A percentile compares a stretch with the other conserved stretches of the same genome.
These are phyloP conservation scores for Geophilus truncorum DNA, from an alignment of 2,888 invertebrate species.

Conservation along the genomic window DNA sequence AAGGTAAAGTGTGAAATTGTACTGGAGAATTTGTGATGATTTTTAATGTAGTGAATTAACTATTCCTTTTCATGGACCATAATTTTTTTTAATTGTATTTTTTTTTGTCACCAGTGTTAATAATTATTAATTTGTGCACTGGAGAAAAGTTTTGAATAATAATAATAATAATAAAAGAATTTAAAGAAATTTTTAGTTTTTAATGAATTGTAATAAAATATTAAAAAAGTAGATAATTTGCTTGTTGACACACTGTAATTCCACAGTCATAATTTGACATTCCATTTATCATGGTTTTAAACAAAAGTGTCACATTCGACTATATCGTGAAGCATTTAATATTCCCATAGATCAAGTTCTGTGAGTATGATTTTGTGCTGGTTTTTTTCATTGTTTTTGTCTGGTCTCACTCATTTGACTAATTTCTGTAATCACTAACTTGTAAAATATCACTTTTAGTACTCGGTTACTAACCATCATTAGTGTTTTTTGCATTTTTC, in stretches of 20 bases:
- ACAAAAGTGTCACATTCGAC: no score
- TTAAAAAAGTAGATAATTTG: no score
- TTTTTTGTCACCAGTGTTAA: neutral
- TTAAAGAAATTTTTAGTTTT: no score
- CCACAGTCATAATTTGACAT: no score
- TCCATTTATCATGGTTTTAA: no score
- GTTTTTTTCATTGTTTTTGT: neutral
- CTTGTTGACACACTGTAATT: no score
- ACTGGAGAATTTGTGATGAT: neutral
- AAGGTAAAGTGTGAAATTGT: neutral
- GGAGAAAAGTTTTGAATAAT: neutral
- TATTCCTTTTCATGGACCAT: slow-evolving; percentile 3
- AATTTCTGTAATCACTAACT: neutral
- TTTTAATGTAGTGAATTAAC: neutral
- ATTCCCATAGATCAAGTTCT: no score
- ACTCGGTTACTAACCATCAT: no score
- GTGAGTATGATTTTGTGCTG: neutral
- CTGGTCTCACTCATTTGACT: neutral
- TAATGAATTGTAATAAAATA: no score
- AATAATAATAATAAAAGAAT: neutral
- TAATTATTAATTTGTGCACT: neutral
- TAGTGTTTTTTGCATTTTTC: no score
- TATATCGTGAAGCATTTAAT: no score
- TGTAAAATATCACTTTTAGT: no score
- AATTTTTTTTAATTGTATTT: neutral